Base-by-base conservation (phyloP, 1,140 invertebrate species). In the Melitaea cinxia region DNA sequence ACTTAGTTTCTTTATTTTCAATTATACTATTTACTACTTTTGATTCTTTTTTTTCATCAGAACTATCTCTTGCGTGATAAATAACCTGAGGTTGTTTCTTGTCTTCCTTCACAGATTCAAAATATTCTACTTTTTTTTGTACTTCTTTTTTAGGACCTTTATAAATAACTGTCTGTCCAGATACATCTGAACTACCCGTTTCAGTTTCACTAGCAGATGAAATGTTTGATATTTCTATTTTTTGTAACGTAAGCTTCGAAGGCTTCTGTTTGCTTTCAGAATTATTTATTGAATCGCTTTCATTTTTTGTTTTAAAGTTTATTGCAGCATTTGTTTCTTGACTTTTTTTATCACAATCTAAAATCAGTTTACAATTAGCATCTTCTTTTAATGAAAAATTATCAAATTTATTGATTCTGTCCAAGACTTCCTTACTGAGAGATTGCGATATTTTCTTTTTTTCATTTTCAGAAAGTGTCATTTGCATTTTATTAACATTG, bases 41-140 rank as follows among this genome's bases (percentile, higher is more conserved):
- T 45, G 14, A 19, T 54, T 71, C 77, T 67, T 76, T 85, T 72
- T 92, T 90, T 24, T 91, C 91, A 1, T 89, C 89, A 10, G 90
- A 91, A 69, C 85, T 91, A 68, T 93, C 93, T 59, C 91, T 91
- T 0, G 92, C 89, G 63, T 92, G 93, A 72, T 93, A 93, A 53
- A 82, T 58, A 56, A 42, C 65, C 49, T 78, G 82, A 12, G 62
- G 26, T 45, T 66, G 68, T 35, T 78, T 74, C 26, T 71, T 49
- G 7, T 61, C 53, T 35, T 77, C 85, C 74, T 77, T 81, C 12
- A 93, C 93, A 12, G 93, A 94, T 83, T 96, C 96, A 76, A 96
- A 96, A 85, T 95, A 96, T 77, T 96, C 94, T 1, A 96, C 95
- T 83, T 96, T 96, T 59, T 93, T 93, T 45, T 93, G 92, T 0